Evolutionary conservation across 1,140 invertebrate species (phyloP).

Genomic region (Sminthurides bifidus): DNA sequence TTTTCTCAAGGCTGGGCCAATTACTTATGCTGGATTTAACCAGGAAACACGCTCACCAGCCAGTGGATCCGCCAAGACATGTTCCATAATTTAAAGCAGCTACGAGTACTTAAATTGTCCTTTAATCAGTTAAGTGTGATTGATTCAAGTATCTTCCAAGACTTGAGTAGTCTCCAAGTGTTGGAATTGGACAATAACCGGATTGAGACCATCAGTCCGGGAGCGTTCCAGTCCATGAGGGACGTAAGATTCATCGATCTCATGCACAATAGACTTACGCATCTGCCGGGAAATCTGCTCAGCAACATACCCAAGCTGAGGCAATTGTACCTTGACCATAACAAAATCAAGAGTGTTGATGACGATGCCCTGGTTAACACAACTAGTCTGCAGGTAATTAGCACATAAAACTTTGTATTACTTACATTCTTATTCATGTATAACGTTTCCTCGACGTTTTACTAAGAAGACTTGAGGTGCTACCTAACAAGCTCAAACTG

Average conservation of each 20-base stretch:
- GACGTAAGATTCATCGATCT: slow-evolving; percentile 75
- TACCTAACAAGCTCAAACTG: too few relatives aligned
- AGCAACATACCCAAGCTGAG: slow-evolving; percentile 72
- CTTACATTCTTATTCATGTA: too few relatives aligned
- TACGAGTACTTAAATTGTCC: slow-evolving; percentile 72
- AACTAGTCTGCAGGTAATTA: slow-evolving; percentile 49
- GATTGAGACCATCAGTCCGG: slow-evolving; percentile 71
- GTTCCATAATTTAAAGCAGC: slow-evolving; percentile 66
- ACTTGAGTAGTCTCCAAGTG: slow-evolving; percentile 73
- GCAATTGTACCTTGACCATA: slow-evolving; percentile 71
- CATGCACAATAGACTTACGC: slow-evolving; percentile 68
- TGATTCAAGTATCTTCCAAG: slow-evolving; percentile 71
- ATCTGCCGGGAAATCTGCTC: slow-evolving; percentile 65
- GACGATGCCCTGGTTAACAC: slow-evolving; percentile 77
- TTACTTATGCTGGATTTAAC: slow-evolving; percentile 73
- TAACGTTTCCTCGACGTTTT: too few relatives aligned
- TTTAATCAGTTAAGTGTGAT: slow-evolving; percentile 69
- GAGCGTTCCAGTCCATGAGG: slow-evolving; percentile 70
- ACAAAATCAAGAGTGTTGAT: slow-evolving; percentile 65
- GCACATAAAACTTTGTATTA: too few relatives aligned
- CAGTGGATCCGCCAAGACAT: slow-evolving; percentile 68
- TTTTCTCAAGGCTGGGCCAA: slow-evolving; percentile 69
- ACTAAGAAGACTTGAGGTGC: too few relatives aligned
- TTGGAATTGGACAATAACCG: slow-evolving; percentile 76
- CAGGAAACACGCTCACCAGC: slow-evolving; percentile 68